Evolutionary conservation across 2,888 invertebrate species (phyloP).

Genomic region (Venusia cambrica): DNA sequence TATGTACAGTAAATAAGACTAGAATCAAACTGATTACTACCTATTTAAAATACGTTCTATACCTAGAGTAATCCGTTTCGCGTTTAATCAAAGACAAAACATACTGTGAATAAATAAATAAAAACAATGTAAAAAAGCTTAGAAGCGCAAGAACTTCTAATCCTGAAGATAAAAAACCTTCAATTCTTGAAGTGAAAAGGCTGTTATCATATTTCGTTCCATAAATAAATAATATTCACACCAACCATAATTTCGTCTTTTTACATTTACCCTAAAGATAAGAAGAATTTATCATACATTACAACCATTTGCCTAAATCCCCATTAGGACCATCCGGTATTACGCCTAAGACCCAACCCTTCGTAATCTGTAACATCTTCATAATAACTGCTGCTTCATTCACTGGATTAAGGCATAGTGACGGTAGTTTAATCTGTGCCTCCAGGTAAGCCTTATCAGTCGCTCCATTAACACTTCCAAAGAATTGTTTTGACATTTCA

Average conservation of each 20-base stretch:
- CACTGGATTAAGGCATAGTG: background rate
- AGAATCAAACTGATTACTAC: too few relatives aligned
- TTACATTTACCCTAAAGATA: conserved; percentile 7
- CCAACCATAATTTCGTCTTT: background rate
- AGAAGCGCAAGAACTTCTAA: too few relatives aligned
- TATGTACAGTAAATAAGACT: too few relatives aligned
- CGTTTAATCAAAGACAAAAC: too few relatives aligned
- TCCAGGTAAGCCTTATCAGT: conserved; percentile 52
- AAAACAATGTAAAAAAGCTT: too few relatives aligned
- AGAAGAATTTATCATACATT: conserved; percentile 24
- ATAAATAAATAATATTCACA: too few relatives aligned
- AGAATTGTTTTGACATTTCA: conserved; percentile 39
- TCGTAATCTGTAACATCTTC: conserved; percentile 17
- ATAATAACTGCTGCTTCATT: conserved; percentile 19
- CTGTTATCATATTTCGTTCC: too few relatives aligned
- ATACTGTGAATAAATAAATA: too few relatives aligned
- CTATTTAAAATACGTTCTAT: too few relatives aligned
- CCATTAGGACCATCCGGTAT: conserved; percentile 48
- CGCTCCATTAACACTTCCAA: conserved; percentile 49
- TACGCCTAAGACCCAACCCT: conserved; percentile 26
- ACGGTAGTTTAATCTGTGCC: conserved; percentile 26
- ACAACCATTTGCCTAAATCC: conserved; percentile 36
- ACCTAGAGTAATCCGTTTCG: too few relatives aligned
- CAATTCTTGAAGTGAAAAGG: too few relatives aligned
- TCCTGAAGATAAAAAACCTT: too few relatives aligned